Percentiles rank a stretch among this genome's conserved stretches.
These are phyloP conservation scores for Syngnathus scovelli DNA, from an alignment of 2,113 vertebrate species.

Conservation along the genomic window DNA sequence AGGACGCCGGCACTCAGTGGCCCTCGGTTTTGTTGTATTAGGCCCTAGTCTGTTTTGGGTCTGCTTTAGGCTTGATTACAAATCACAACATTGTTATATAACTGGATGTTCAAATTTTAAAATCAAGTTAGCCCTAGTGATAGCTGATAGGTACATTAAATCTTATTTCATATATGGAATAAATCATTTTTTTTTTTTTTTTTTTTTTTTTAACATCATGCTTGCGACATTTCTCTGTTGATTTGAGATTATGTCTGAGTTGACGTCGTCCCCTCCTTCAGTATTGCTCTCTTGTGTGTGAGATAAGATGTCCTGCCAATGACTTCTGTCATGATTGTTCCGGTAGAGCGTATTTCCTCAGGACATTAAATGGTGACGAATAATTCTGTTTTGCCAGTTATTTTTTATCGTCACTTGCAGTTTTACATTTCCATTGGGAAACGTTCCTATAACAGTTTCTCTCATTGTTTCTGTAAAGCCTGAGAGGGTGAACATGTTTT, in stretches of 20 bases:
- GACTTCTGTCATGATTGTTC: neutral
- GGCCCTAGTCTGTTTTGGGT: no score
- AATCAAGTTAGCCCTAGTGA: neutral
- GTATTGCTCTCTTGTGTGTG: conserved; percentile 5
- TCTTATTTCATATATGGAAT: neutral
- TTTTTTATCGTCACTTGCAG: conserved; percentile 1
- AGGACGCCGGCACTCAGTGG: conserved; percentile 2
- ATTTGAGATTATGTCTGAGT: neutral
- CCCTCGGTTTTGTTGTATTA: neutral
- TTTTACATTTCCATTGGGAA: conserved; percentile 11
- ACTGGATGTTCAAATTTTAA: neutral
- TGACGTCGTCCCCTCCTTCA: conserved; percentile 2
- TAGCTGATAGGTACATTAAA: neutral
- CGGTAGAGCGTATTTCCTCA: neutral
- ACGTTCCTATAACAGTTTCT: neutral
- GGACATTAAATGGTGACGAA: conserved; percentile 1
- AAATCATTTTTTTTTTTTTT: neutral
- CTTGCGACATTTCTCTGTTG: neutral
- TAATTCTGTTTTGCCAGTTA: conserved; percentile 10
- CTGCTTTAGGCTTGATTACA: conserved; percentile 25
- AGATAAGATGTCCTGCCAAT: neutral
- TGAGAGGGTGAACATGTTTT: conserved; percentile 4
- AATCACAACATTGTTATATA: neutral
- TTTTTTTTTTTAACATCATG: neutral
- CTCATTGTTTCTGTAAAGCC: conserved; percentile 7